These are phyloP conservation scores for Lampris incognitus DNA, from an alignment of 2,113 vertebrate genomes.

Conservation along the genomic window DNA sequence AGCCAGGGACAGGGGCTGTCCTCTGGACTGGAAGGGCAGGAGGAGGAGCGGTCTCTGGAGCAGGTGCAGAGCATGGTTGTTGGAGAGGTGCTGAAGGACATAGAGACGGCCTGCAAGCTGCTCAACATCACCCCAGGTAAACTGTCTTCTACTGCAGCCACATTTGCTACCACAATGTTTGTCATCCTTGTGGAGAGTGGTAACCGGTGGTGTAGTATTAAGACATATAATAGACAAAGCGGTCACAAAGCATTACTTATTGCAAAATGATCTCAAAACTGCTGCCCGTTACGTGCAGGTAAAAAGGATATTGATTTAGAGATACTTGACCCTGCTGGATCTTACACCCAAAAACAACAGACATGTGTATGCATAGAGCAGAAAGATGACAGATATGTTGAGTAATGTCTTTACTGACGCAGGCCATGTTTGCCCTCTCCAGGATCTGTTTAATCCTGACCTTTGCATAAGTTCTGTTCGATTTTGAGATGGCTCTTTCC, in stretches of 20 bases:
- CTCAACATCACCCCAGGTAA: slow-evolving; percentile 94
- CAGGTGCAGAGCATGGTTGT: slow-evolving; percentile 98
- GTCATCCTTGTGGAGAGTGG: slow-evolving; percentile 6
- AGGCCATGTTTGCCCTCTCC: slow-evolving; percentile 68
- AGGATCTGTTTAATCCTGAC: slow-evolving; percentile 84
- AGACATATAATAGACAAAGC: slow-evolving; percentile 25
- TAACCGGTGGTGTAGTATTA: background rate
- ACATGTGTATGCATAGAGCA: slow-evolving; percentile 29
- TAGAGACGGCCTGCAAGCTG: slow-evolving; percentile 96
- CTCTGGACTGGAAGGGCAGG: slow-evolving; percentile 84
- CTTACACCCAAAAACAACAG: slow-evolving; percentile 56
- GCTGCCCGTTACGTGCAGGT: slow-evolving; percentile 29
- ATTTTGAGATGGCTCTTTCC: slow-evolving; percentile 55
- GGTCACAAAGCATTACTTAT: slow-evolving; percentile 23
- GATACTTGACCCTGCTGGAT: slow-evolving; percentile 37
- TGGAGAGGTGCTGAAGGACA: slow-evolving; percentile 97
- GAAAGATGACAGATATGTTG: slow-evolving; percentile 50
- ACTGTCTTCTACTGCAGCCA: slow-evolving; percentile 13
- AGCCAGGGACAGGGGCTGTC: slow-evolving; percentile 89
- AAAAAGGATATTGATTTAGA: slow-evolving; percentile 32
- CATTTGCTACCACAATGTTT: background rate
- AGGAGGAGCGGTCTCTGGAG: slow-evolving; percentile 94
- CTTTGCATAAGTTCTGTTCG: slow-evolving; percentile 61
- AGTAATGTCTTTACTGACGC: slow-evolving; percentile 55
- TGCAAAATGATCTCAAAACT: background rate